phyloP scores from a whole-genome alignment of 2,797 vertebrate genomes.

The Psittacula derbiana region DNA sequence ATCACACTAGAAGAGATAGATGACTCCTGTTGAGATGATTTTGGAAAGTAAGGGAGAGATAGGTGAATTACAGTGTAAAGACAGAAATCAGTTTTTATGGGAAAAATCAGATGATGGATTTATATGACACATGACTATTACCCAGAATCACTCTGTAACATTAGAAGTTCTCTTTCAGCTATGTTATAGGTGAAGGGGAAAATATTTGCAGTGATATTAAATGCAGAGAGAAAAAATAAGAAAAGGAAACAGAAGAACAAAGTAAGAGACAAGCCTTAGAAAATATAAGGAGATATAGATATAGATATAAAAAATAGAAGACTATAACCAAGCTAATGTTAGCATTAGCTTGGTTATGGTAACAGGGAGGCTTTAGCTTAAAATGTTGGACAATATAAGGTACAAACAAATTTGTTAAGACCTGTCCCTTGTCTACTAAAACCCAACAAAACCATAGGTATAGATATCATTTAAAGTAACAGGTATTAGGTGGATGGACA shows the following conservation, averaged over 20 bases:
- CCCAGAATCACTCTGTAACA: not conserved
- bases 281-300: not conserved
- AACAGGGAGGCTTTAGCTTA: not conserved
- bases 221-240: not conserved
- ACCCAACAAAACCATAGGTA: not conserved
- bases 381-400: not conserved
- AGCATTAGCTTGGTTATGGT: not conserved
- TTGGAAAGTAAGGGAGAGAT: slow-evolving; percentile 19
- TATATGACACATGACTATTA: not conserved
- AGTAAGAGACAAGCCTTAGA: not conserved
- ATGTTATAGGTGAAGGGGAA: not conserved
- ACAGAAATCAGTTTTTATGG: not conserved
- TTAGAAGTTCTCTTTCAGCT: not conserved
- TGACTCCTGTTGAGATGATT: slow-evolving; percentile 14
- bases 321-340: not conserved
- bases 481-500: not conserved
- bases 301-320: no score
- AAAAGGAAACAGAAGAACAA: slow-evolving; percentile 3
- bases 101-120: slow-evolving; percentile 37
- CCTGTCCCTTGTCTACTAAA: slow-evolving; percentile 13
- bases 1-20: slow-evolving; percentile 4
- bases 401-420: not conserved
- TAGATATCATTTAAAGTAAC: not conserved
- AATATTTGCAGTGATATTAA: not conserved
- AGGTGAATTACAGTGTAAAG: slow-evolving; percentile 6